phyloP scores from a whole-genome alignment of 2,888 invertebrate species.

The Lysandra coridon region DNA sequence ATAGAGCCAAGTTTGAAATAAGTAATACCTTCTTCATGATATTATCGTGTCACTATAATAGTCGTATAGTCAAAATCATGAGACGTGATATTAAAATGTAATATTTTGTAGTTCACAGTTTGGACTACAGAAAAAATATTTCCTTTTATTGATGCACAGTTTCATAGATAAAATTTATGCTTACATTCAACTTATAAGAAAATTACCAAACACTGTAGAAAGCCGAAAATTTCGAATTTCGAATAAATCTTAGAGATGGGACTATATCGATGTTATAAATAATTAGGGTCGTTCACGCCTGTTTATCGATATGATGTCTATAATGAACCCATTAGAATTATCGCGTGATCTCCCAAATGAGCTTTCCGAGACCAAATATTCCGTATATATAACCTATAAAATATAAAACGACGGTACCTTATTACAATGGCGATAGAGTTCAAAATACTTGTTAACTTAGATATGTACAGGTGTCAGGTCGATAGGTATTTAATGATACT shows the following conservation, averaged over 20 bases:
- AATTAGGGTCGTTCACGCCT: slow-evolving; percentile 65
- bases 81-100: too few species aligned
- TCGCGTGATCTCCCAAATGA: slow-evolving; percentile 64
- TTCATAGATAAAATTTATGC: too few species aligned
- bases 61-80: too few species aligned
- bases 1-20: too few species aligned
- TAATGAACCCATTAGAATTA: slow-evolving; percentile 57
- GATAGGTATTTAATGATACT: not conserved
- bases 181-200: not conserved
- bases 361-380: slow-evolving; percentile 49
- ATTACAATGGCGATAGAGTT: not conserved
- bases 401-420: not conserved
- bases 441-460: not conserved
- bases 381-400: not conserved
- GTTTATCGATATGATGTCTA: slow-evolving; percentile 40
- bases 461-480: not conserved
- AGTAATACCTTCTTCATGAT: too few species aligned
- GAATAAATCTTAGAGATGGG: not conserved
- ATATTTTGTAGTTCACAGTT: too few species aligned
- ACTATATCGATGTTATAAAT: slow-evolving; percentile 53
- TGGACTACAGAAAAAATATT: too few species aligned
- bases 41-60: too few species aligned
- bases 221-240: not conserved
- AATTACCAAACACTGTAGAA: not conserved
- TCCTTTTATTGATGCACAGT: too few species aligned